Conservation (phyloP, 2,113 vertebrate genomes). For the Delphinapterus leucas region DNA sequence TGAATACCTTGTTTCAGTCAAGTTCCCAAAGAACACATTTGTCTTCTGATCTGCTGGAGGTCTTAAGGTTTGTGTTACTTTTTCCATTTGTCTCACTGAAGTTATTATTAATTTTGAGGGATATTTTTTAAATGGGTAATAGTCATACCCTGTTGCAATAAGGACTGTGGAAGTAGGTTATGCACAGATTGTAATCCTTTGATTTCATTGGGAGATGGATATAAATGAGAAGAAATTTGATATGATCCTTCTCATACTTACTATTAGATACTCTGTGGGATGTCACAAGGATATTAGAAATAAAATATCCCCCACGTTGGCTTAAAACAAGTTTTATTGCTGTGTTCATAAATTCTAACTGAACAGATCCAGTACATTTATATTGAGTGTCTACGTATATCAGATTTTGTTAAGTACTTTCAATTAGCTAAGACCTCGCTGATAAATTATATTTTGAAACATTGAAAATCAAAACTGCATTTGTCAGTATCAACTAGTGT, state of each 20-base stretch:
- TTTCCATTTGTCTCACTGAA: constrained; percentile 38
- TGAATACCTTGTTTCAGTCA: constrained; percentile 1
- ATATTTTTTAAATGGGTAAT: neutral
- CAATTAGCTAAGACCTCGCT: neutral
- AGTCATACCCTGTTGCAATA: neutral
- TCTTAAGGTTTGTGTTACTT: constrained; percentile 62
- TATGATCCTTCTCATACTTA: neutral
- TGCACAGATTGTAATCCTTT: neutral
- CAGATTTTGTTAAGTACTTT: neutral
- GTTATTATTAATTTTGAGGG: constrained; percentile 10
- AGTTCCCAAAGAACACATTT: neutral
- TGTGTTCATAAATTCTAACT: constrained; percentile 20
- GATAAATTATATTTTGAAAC: neutral
- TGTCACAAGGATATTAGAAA: neutral
- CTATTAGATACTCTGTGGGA: neutral
- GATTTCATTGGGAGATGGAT: neutral
- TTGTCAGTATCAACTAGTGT: neutral
- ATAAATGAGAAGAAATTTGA: constrained; percentile 10
- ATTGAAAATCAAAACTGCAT: neutral
- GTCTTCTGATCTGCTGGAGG: constrained; percentile 2
- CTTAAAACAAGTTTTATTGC: constrained; percentile 14
- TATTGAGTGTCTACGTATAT: neutral
- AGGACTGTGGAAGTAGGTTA: neutral
- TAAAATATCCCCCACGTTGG: neutral
- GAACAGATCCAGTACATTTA: neutral